Base-by-base conservation (phyloP, 2,797 vertebrate species). In the Anniella stebbinsi region DNA sequence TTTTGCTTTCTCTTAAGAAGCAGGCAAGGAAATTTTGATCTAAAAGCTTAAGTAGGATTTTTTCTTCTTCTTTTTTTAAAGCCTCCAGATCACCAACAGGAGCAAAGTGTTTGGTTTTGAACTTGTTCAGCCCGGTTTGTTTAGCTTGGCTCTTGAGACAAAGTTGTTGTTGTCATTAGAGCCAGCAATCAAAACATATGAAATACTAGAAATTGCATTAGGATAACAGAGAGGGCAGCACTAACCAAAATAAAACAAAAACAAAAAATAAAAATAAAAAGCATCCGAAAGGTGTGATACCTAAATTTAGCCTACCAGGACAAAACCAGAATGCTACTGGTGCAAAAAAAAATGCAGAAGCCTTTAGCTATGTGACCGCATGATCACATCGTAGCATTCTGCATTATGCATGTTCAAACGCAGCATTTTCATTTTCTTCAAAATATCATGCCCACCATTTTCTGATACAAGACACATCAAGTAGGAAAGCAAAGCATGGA, bases 101-200 rank as follows among this genome's bases (percentile, higher is more conserved):
- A 89, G 63, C 60, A 86, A 93, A 93, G 86, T 90, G 83, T 93
- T 95, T 94, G 93, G 87, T 90, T 96, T 94, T 48, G n/a, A 84
- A 28, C 28, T 57, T 85, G 41, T 80, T 89, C 91, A 93, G 90
- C 86, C 87, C 0, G 13, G 84, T 87, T 95, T 94, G 93, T 96
- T 96, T 94, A 63, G 93, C 93, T 95, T 96, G 95, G 95, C 94
- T 93, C 86, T 77, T 41, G 23, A 48, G 30, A 86, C 72, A 86
- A 2, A 1, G 89, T 60, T 87, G 60, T 51, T 0, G 0, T 70
- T 96, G 95, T 93, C 94, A 92, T 93, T 94, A 93, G 60, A 96
- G 90, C 94, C 95, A 96, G 94, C 93, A 94, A 90, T 94, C 94
- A 96, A 95, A 96, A 87, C 0, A 0, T 89, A 93, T 87, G 89